Base-by-base conservation (phyloP, 2,888 invertebrate species). In the Ormyrus pomaceus region DNA sequence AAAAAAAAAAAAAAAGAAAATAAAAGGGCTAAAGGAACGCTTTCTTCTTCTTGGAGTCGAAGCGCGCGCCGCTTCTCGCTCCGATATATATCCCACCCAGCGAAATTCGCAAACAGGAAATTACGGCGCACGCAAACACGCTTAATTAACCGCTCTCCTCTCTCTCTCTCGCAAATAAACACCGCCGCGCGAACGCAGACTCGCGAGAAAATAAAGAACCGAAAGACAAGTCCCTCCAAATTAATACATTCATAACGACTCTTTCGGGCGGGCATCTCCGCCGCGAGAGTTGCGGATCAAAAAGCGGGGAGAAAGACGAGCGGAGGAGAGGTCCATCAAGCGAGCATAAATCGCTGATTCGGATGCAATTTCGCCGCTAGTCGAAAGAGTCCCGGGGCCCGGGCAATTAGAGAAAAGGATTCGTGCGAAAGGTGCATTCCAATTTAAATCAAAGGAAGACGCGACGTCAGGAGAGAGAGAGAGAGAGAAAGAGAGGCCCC, bases 381-480 rank as follows among this genome's bases (percentile, higher is more conserved):
- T 82, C 80, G 74, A 81, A 77, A 73, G 74, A 46, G 65, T 62
- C 56, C 34, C 71, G 61, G 34, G 62, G 69, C 70, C 74, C 70
- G 11, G 83, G 85, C 86, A 87, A 87, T 87, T 87, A 87, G 86
- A 85, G 84, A 86, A 79, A 82, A 83, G 80, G 83, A 86, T 84
- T 85, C 84, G 82, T 83, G 83, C 83, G 82, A 79, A 83, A 34
- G 62, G 64, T 73, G 85, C 85, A 86, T 87, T 89, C 87, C 87
- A 88, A 87, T 87, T 87, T 86, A 87, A 87, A 87, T 88, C 86
- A 86, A 85, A 83, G 82, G 82, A 82, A 82, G 81, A 81, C 80
- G 81, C 77, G 82, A 82, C 81, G 82, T 80, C 69, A 82, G 74
- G 19, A 73, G 34, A 34, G 34, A 4, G 34, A 34, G 34, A 34